A percentile compares a stretch with the other conserved stretches of the same genome.
Evolutionary conservation across 2,888 invertebrate species (phyloP).

Genomic region (Platerodrilus igneus): DNA sequence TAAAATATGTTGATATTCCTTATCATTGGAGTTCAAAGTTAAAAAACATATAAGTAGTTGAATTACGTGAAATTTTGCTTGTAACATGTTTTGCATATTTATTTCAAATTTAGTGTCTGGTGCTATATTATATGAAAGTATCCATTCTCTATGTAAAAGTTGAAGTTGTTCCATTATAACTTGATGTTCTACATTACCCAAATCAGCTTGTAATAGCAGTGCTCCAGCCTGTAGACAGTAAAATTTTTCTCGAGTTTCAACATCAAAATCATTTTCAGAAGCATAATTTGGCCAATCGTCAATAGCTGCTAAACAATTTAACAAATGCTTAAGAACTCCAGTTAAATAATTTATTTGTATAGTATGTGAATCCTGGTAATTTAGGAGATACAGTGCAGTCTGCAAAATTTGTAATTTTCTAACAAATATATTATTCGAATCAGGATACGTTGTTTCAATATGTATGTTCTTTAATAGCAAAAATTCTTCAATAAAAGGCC

Average conservation of each 20-base stretch:
- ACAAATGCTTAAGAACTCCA: conserved; percentile 10
- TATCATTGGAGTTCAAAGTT: conserved; percentile 4
- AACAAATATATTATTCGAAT: conserved; percentile 1
- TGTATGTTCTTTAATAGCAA: conserved; percentile 7
- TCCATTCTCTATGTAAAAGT: conserved; percentile 10
- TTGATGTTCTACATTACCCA: conserved; percentile 9
- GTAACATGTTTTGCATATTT: too few species aligned
- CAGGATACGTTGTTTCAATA: background rate
- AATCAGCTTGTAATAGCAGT: conserved; percentile 8
- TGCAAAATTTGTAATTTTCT: conserved; percentile 14
- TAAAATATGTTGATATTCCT: conserved; percentile 15
- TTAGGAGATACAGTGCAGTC: conserved; percentile 11
- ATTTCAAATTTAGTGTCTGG: conserved; percentile 1
- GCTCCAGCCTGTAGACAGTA: conserved; percentile 8
- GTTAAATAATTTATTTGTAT: conserved; percentile 11
- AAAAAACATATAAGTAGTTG: conserved; percentile 13
- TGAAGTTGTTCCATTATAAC: conserved; percentile 9
- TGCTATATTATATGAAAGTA: conserved; percentile 8
- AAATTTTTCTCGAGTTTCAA: conserved; percentile 12
- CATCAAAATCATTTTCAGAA: background rate
- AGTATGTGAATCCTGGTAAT: conserved; percentile 8
- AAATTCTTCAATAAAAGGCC: conserved; percentile 11
- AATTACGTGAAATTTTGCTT: conserved; percentile 15
- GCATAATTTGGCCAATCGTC: background rate
- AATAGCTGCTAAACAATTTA: conserved; percentile 3